Conservation (phyloP, 2,113 vertebrate genomes). For the Bubo bubo region DNA sequence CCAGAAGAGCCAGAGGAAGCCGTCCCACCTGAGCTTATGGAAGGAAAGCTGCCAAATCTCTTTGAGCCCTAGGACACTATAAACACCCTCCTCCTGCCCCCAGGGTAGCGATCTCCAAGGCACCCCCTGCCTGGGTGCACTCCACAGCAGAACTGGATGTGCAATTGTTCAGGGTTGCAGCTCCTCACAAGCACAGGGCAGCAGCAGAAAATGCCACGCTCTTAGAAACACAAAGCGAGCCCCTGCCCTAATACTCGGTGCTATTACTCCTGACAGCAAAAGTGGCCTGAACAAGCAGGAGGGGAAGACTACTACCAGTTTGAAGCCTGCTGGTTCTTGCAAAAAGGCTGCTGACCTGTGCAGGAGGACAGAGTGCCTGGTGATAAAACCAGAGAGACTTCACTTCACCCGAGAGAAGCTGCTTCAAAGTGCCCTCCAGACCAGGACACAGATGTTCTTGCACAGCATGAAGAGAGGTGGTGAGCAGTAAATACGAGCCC, state of each 20-base stretch:
- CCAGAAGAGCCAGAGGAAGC: not conserved
- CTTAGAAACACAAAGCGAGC: not conserved
- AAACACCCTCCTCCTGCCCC: not conserved
- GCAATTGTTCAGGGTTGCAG: not conserved
- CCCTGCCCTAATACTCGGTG: not conserved
- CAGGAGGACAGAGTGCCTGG: not conserved
- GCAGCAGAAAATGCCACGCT: not conserved
- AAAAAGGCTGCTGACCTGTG: not conserved
- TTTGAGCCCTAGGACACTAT: not conserved
- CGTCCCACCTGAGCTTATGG: fast-evolving
- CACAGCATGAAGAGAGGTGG: not conserved
- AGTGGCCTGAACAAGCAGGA: not conserved
- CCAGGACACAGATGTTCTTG: not conserved
- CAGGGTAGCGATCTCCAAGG: not conserved
- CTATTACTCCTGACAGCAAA: not conserved
- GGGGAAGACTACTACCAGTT: not conserved
- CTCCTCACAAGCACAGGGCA: not conserved
- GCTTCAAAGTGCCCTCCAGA: not conserved
- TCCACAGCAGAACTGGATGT: not conserved
- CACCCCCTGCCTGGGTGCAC: fast-evolving
- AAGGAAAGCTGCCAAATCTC: not conserved
- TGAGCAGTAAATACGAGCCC: not conserved
- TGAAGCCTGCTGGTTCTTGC: not conserved
- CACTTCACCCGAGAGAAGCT: not conserved
- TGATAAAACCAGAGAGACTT: not conserved